These are phyloP conservation scores for Latrodectus hesperus DNA, from an alignment of 2,888 invertebrate species.

Conservation along the genomic window DNA sequence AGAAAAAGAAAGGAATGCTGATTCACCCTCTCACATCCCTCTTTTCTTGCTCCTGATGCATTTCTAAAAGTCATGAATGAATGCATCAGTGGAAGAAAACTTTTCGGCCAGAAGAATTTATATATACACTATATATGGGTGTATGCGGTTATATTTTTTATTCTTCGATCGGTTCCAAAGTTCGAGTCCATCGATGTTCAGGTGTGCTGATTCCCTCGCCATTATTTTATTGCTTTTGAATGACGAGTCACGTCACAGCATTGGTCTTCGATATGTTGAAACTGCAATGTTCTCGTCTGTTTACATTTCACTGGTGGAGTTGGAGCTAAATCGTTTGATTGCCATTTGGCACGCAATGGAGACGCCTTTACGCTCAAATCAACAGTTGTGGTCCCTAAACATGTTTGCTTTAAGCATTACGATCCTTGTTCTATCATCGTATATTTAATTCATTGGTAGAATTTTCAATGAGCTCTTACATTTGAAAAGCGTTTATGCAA, in stretches of 20 bases:
- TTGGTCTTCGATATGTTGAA: not conserved
- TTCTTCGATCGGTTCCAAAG: not conserved
- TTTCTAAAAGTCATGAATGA: conserved; percentile 37
- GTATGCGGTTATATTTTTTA: not conserved
- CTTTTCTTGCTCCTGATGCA: not conserved
- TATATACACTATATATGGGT: too few species aligned
- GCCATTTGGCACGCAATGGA: not conserved
- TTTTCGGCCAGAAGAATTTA: not conserved
- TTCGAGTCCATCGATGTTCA: conserved; percentile 25
- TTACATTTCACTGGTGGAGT: not conserved
- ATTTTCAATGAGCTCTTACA: too few species aligned
- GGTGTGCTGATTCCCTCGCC: conserved; percentile 25
- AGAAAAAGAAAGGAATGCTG: not conserved
- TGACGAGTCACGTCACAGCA: not conserved
- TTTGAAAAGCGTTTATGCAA: too few species aligned
- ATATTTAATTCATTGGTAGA: too few species aligned
- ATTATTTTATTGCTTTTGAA: conserved; percentile 6
- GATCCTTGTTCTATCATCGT: too few species aligned
- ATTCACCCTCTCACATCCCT: too few species aligned
- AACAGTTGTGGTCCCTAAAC: not conserved
- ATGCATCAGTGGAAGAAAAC: conserved; percentile 38
- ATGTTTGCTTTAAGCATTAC: too few species aligned
- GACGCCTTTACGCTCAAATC: not conserved
- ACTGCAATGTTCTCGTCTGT: not conserved
- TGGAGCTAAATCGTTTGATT: not conserved